A percentile compares a stretch with the other conserved stretches of the same genome.
Evolutionary conservation across 2,888 invertebrate genomes (phyloP).

Genomic region (Stenotaenia linearis): DNA sequence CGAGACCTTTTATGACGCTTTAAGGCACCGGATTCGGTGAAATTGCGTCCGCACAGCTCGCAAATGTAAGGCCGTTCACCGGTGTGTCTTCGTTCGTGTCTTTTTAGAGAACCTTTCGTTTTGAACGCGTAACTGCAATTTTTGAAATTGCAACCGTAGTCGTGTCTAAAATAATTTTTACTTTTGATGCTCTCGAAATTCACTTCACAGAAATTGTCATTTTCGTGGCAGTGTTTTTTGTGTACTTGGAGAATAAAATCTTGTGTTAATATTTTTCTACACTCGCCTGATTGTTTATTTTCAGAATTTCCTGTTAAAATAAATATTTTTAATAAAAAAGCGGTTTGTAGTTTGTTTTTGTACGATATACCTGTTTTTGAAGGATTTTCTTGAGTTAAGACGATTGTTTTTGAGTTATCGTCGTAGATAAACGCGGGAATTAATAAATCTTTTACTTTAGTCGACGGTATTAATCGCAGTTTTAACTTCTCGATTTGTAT

Average conservation of each 20-base stretch:
- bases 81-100: neutral
- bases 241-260: too few relatives aligned
- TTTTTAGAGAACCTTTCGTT: neutral
- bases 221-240: neutral
- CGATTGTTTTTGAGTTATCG: neutral
- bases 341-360: too few relatives aligned
- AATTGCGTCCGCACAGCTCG: neutral
- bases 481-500: neutral
- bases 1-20: neutral
- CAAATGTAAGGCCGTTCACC: constrained; percentile 6
- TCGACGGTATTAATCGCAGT: neutral
- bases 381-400: too few relatives aligned
- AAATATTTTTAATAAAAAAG: neutral
- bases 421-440: neutral
- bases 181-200: neutral
- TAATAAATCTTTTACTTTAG: neutral
- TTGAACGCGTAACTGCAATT: neutral
- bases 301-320: neutral
- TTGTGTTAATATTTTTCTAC: neutral
- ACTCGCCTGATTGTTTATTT: neutral
- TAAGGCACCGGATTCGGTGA: constrained; percentile 1
- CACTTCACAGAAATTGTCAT: neutral
- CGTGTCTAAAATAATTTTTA: neutral
- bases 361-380: too few relatives aligned
- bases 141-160: neutral